Evolutionary conservation across 2,888 invertebrate genomes (phyloP), one percentile per base, ranked within the genome.

Genomic region (Parapristionchus giblindavisi): DNA sequence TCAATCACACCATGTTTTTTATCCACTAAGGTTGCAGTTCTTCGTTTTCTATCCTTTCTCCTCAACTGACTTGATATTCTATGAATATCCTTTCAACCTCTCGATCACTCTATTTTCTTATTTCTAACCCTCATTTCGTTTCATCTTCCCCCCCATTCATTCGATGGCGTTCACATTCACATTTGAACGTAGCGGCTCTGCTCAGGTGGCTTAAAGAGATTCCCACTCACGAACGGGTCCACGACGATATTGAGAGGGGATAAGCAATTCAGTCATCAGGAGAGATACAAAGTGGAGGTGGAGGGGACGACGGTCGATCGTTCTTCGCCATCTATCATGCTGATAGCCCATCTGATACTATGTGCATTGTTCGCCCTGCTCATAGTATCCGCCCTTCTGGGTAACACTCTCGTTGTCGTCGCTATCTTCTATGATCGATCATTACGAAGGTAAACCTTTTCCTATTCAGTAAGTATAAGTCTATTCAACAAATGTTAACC

Each of bases 371-470:
- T 73, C 61, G 60, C 73, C 3, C 60, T 73, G 6, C 73, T 73
- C 51, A 51, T 73, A 14, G 60, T 73, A 32, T 51, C 34, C 27
- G 87, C 87, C 6, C 78, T 87, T 77, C 94, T 94, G 60, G 97
- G 98, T 76, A 99, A 99, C 90, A 92, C 97, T 77, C 91, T 99
- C 84, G 98, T 99, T 79, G 96, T 96, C 90, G 93, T 96, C 83
- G 98, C 99, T 78, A 96, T 99, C 86, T 95, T 95, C 91, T 96
- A 96, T 70, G 98, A 98, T 89, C 92, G 97, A 60, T 94, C 95
- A 87, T 90, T 97, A 93, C 78, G 91, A 94, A 52, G 66, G 60
- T 61, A 0, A 24, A 56, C 36, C n/a, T 48, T 21, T 21, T 48
- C 48, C 85, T 91, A 95, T n/a, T n/a, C 86, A 91, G 94, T 83